Conservation (phyloP, 2,797 vertebrate genomes). For the Amphiprion clarkii region DNA sequence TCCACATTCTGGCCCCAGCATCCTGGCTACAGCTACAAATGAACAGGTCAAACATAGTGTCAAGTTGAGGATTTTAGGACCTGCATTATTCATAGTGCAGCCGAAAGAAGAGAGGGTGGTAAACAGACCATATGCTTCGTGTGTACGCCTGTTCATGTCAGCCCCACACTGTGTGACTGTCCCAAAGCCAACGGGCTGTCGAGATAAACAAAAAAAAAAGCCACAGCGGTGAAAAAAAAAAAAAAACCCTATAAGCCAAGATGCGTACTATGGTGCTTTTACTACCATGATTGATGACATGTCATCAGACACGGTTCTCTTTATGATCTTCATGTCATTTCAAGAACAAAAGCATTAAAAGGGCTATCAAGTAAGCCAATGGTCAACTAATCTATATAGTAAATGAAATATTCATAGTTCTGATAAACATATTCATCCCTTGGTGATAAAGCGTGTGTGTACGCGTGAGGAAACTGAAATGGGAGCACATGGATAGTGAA, state of each 20-base stretch:
- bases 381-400: slow-evolving; percentile 50
- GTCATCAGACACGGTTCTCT: slow-evolving; percentile 30
- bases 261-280: slow-evolving; percentile 24
- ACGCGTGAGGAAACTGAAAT: slow-evolving; percentile 49
- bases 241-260: slow-evolving; percentile 8
- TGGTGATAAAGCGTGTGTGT: slow-evolving; percentile 35
- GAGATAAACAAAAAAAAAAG: slow-evolving; percentile 14
- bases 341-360: slow-evolving; percentile 47
- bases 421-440: slow-evolving; percentile 63
- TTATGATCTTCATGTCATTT: slow-evolving; percentile 52
- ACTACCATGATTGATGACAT: slow-evolving; percentile 40
- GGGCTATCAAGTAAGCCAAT: slow-evolving; percentile 37
- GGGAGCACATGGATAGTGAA: slow-evolving; percentile 47
- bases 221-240: neutral
- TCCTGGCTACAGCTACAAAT: slow-evolving; percentile 50
- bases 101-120: slow-evolving; percentile 26
- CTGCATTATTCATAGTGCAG: slow-evolving; percentile 58
- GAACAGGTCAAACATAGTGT: slow-evolving; percentile 64
- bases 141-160: slow-evolving; percentile 23
- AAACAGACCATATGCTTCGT: slow-evolving; percentile 26
- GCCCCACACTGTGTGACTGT: slow-evolving; percentile 5
- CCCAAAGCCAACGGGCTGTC: slow-evolving; percentile 17
- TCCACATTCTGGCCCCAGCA: slow-evolving; percentile 62
- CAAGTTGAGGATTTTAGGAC: slow-evolving; percentile 39
- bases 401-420: slow-evolving; percentile 61